Conservation (phyloP, 2,113 vertebrate genomes). For the human (Homo sapiens) region DNA sequence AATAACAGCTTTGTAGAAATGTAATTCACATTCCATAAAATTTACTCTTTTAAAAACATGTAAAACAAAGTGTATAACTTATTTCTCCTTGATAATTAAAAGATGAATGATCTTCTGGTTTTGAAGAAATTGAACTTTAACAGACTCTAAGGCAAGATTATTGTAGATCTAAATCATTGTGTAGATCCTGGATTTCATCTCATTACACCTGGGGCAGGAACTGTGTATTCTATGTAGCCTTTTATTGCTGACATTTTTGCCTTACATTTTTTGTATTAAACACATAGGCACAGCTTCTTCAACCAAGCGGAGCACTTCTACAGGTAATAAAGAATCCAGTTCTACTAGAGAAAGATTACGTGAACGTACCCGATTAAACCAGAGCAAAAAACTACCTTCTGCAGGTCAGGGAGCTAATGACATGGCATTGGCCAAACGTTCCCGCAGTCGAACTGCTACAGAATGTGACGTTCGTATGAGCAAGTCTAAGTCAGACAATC, state of each 20-base stretch:
- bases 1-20: not conserved
- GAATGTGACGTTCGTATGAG: constrained; percentile 93
- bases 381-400: constrained; percentile 89
- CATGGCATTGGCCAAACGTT: constrained; percentile 86
- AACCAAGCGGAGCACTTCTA: constrained; percentile 87
- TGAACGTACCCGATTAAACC: constrained; percentile 88
- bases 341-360: constrained; percentile 91
- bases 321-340: constrained; percentile 90
- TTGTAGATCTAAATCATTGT: too few species aligned
- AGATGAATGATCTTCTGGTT: not conserved
- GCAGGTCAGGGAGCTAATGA: constrained; percentile 81
- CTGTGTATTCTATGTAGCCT: not conserved
- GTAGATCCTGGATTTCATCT: not conserved
- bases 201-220: not conserved
- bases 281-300: constrained; percentile 84
- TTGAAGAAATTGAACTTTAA: not conserved
- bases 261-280: constrained; percentile 52
- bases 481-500: constrained; percentile 96
- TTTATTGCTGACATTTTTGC: constrained; percentile 21
- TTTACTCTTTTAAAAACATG: not conserved
- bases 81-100: not conserved
- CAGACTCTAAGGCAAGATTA: not conserved
- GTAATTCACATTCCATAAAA: not conserved
- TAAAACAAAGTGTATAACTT: not conserved
- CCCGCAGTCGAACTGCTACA: constrained; percentile 84